Evolutionary conservation across 2,888 invertebrate genomes (phyloP).

Genomic region (Empis livida): DNA sequence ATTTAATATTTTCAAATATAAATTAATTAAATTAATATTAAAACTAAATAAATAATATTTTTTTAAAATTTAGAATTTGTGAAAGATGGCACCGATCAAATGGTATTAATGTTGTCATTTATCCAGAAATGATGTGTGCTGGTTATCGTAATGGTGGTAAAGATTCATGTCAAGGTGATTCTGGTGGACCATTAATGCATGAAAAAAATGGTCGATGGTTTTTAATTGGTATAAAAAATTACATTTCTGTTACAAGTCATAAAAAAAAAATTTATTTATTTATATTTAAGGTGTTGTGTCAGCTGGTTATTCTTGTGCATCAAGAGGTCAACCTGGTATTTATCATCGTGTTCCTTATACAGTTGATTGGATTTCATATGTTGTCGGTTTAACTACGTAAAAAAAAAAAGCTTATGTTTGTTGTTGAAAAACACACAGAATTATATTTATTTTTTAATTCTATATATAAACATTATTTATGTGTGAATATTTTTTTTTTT

Average conservation of each 20-base stretch:
- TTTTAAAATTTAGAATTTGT: slow-evolving; percentile 34
- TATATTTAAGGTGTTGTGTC: slow-evolving; percentile 59
- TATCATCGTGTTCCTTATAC: slow-evolving; percentile 88
- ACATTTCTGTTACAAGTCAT: too few species aligned
- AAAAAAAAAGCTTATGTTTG: too few species aligned
- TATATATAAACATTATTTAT: too few species aligned
- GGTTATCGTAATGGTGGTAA: slow-evolving; percentile 76
- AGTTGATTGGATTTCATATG: slow-evolving; percentile 79
- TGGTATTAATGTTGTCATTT: slow-evolving; percentile 56
- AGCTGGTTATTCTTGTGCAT: slow-evolving; percentile 88
- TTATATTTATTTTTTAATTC: too few species aligned
- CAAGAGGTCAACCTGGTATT: slow-evolving; percentile 85
- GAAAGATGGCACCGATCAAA: slow-evolving; percentile 53
- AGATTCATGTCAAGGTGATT: slow-evolving; percentile 48
- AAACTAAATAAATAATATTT: neutral
- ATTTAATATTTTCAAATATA: too few species aligned
- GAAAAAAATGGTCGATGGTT: slow-evolving; percentile 81
- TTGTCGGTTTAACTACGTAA: slow-evolving; percentile 34
- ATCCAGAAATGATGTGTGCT: slow-evolving; percentile 91
- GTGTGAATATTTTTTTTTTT: too few species aligned
- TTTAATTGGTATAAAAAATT: slow-evolving; percentile 59
- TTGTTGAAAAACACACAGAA: neutral
- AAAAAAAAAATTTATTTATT: neutral
- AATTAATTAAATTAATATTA: too few species aligned
- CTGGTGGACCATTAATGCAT: slow-evolving; percentile 79